phyloP scores from a whole-genome alignment of 1,140 invertebrate species.

The Neodiprion lecontei region DNA sequence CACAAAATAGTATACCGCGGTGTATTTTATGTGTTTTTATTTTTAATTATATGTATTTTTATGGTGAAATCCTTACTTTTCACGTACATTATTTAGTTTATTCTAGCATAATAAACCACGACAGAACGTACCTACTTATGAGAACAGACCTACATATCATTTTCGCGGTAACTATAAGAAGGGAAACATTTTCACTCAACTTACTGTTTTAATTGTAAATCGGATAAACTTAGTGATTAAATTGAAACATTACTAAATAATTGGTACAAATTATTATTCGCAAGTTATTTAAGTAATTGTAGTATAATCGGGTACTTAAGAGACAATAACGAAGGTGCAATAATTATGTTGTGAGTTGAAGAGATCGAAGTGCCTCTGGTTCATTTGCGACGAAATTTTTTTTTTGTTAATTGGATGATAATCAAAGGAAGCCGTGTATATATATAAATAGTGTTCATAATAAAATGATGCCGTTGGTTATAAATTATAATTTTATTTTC shows the following conservation, averaged over 20 bases:
- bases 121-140: not conserved
- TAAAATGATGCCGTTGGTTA: not conserved
- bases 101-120: no score
- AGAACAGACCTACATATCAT: not conserved
- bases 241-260: not conserved
- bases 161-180: not conserved
- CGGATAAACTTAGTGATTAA: not conserved
- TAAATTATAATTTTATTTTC: no score
- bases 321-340: slow-evolving; percentile 29
- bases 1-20: no score
- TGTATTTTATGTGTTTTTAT: no score
- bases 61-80: no score
- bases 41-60: no score
- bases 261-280: not conserved
- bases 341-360: not conserved
- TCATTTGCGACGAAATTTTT: not conserved
- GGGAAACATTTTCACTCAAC: not conserved
- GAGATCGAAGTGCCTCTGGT: slow-evolving; percentile 1
- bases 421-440: not conserved
- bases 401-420: not conserved
- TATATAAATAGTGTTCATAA: not conserved
- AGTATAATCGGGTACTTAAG: slow-evolving; percentile 26
- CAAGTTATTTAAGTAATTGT: not conserved
- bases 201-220: not conserved
- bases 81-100: no score